Evolutionary conservation across 1,140 invertebrate genomes (phyloP).

Genomic region (Leptopilina boulardi): DNA sequence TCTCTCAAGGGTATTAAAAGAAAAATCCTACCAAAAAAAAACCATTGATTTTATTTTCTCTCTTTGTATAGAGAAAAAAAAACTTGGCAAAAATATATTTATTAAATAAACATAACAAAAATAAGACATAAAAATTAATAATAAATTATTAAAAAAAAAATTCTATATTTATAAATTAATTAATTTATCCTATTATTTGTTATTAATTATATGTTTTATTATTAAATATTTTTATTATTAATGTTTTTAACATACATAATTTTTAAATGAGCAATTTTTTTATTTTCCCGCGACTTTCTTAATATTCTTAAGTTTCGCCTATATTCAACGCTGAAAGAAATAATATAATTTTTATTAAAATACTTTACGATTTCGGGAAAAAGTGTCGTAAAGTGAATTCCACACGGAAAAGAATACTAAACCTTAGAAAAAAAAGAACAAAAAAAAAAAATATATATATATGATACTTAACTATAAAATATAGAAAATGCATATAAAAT

Average conservation of each 20-base stretch:
- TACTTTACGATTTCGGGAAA: constrained; percentile 13
- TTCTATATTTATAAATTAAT: too few relatives aligned
- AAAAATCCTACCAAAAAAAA: not conserved
- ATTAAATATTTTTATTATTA: too few relatives aligned
- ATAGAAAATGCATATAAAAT: constrained; percentile 15
- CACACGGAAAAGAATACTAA: constrained; percentile 9
- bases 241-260: not conserved
- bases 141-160: too few relatives aligned
- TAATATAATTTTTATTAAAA: constrained; percentile 19
- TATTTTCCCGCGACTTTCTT: not conserved
- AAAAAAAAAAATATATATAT: not conserved
- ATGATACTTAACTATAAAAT: constrained; percentile 18
- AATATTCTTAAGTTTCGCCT: not conserved
- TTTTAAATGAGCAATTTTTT: not conserved
- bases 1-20: constrained; percentile 5
- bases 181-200: too few relatives aligned
- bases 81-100: too few relatives aligned
- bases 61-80: too few relatives aligned
- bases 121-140: too few relatives aligned
- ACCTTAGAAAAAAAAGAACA: not conserved
- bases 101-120: too few relatives aligned
- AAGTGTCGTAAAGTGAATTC: constrained; percentile 13
- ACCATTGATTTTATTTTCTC: too few relatives aligned
- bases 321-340: not conserved
- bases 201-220: too few relatives aligned